Base-by-base conservation (phyloP, 2,888 invertebrate genomes). In the Melieria omissa region DNA sequence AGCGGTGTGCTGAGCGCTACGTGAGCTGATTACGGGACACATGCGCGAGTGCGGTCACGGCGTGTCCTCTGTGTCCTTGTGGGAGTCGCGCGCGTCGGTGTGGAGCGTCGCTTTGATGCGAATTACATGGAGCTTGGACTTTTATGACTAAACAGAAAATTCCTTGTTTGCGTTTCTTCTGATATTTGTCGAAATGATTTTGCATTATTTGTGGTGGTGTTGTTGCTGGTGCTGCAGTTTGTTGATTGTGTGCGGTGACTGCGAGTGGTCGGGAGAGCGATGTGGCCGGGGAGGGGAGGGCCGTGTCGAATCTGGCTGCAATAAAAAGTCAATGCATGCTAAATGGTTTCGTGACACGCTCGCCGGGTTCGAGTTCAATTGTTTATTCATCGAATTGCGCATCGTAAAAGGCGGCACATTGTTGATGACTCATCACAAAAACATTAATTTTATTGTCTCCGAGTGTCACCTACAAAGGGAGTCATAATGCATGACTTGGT, bases 21-120 rank as follows among this genome's bases (percentile, higher is more conserved):
- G 84, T 83, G 83, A 83, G 83, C 77, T 83, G 84, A 82, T 82
- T 83, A 81, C 78, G 77, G 79, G 80, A 83, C 79, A 79, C 79
- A 82, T 77, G 44, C 16, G 67, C 46, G 62, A 52, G 71, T 64
- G 49, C 29, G 57, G 67, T 70, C 44, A 6, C 7, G 29, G 29
- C 69, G 45, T 77, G 73, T 71, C 68, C 57, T 74, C 76, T 79
- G 81, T 80, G 81, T 80, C 80, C 80, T 80, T 82, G 79, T 75
- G 78, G 74, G 71, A 79, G 47, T 68, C 54, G 63, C 14, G 44
- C 78, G 58, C 78, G 76, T 78, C 77, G 79, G 78, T 81, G 79
- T 81, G 80, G 75, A 79, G 79, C 79, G 79, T 77, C 78, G 77
- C 77, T 79, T 79, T 82, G 82, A 80, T 79, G 82, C 78, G 81